Evolutionary conservation across 2,888 invertebrate genomes (phyloP).

Genomic region (Tethea ocularis): DNA sequence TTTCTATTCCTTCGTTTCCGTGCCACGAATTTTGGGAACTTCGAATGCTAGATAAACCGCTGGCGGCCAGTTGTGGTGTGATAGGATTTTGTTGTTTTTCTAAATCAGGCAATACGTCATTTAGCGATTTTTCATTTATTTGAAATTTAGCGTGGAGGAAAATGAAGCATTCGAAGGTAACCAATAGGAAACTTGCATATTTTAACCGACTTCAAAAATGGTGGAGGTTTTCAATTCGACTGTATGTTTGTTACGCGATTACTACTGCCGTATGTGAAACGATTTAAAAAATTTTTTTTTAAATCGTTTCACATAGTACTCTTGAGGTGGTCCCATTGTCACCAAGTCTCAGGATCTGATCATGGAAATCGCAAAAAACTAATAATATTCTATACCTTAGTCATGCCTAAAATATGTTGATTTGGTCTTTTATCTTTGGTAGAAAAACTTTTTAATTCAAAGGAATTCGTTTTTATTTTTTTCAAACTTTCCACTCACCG

Average conservation of each 20-base stretch:
- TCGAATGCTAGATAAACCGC: conserved; percentile 25
- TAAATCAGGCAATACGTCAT: not conserved
- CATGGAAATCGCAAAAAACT: not conserved
- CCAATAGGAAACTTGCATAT: not conserved
- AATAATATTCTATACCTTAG: no score
- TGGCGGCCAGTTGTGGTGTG: conserved; percentile 18
- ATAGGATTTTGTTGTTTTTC: conserved; percentile 30
- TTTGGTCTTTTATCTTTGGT: not conserved
- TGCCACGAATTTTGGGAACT: conserved; percentile 27
- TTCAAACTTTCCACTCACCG: not conserved
- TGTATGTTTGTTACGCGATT: no score
- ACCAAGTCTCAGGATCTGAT: no score
- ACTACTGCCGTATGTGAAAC: no score
- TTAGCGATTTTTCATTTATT: not conserved
- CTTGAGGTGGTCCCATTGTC: no score
- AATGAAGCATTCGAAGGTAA: not conserved
- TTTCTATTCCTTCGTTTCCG: conserved; percentile 25
- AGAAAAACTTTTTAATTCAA: not conserved
- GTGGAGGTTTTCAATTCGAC: no score
- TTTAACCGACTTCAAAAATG: no score
- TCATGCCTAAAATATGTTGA: not conserved
- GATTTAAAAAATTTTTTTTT: no score
- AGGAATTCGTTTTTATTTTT: not conserved
- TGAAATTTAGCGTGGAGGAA: not conserved
- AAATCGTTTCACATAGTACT: no score